Conservation (phyloP, 2,888 invertebrate species). For the Noctua pronuba region DNA sequence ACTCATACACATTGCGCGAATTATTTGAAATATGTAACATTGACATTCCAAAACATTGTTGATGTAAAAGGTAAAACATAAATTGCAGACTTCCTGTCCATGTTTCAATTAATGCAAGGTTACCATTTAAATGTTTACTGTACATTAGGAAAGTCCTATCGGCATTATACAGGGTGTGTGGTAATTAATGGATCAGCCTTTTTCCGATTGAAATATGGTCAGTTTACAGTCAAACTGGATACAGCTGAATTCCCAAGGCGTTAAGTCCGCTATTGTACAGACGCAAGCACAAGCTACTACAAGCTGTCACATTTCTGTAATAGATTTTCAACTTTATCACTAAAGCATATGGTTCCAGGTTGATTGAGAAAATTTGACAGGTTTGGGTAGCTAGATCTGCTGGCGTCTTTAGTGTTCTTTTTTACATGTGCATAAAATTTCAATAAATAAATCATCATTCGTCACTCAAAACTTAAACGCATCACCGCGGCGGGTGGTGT, state of each 20-base stretch:
- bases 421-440: background rate
- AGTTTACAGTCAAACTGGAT: background rate
- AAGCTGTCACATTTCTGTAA: no score
- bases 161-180: background rate
- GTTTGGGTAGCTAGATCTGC: no score
- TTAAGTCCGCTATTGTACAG: background rate
- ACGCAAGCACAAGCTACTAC: no score
- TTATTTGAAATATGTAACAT: slow-evolving; percentile 4
- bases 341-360: no score
- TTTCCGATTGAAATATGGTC: background rate
- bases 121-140: background rate
- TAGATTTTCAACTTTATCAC: no score
- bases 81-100: slow-evolving; percentile 44
- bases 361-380: no score
- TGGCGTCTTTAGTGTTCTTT: no score
- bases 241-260: background rate
- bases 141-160: background rate
- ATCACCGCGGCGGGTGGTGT: no score
- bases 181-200: background rate
- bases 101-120: slow-evolving; percentile 40
- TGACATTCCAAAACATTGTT: slow-evolving; percentile 26
- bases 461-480: background rate
- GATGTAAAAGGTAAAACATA: slow-evolving; percentile 19
- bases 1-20: background rate
- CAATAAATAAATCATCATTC: background rate